Evolutionary conservation across 2,888 invertebrate genomes (phyloP), one percentile per base, ranked within the genome.

Genomic region (Pyrocoelia pectoralis): DNA sequence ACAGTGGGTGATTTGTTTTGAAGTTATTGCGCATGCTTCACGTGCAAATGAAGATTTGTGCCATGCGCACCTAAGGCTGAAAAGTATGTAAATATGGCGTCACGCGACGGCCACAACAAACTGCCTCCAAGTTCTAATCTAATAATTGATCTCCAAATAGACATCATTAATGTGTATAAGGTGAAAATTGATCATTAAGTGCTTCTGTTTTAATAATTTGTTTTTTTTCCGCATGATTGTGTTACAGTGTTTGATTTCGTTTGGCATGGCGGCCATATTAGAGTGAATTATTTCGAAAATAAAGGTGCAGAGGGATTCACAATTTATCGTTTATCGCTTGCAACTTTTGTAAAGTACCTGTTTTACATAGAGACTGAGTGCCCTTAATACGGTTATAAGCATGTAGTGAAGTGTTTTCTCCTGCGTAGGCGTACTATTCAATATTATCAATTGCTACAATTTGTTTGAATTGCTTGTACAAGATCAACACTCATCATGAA

Each of bases 201-300:
- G 79, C 74, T 78, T 76, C 68, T 78, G 73, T 74, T 74, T 72
- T 73, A 75, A 75, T 79, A 75, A 73, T 76, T 78, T 72, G 67
- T 74, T 76, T 77, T 76, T 75, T 73, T 77, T n/a, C n/a, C 74
- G 77, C 78, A 79, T 79, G 79, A 74, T 75, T 76, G 77, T 78
- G 74, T 74, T 71, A 73, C 73, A 75, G 76, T 75, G 77, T 78
- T 78, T 77, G 75, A 74, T 79, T 74, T 71, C 73, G 73, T 75
- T 77, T 79, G 77, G 78, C 76, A 79, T 79, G 79, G 78, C 79
- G 74, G 80, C 80, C 80, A 80, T 80, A 75, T 80, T 80, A 75
- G 73, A 72, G 72, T 75, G 75, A 74, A 73, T 72, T 72, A 69
- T 75, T 71, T 65, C 67, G 72, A 76, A 76, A 76, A 73, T 73